Percentiles rank a stretch among this genome's conserved stretches.
Evolutionary conservation across 2,113 vertebrate species (phyloP).

Genomic region (Salvelinus fontinalis): DNA sequence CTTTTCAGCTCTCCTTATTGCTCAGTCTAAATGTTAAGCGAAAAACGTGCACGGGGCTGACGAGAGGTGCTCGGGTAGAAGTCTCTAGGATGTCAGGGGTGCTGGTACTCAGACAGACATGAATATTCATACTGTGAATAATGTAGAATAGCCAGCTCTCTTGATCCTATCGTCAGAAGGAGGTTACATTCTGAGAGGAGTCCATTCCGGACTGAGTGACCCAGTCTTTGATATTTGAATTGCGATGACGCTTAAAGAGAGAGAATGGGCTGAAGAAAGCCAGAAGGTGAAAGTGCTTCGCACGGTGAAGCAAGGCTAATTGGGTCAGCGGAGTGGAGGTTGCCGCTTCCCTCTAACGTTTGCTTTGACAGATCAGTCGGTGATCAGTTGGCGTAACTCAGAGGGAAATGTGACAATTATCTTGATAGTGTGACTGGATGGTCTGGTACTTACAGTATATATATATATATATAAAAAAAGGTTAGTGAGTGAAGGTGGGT

Average conservation of each 20-base stretch:
- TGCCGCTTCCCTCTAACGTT: conserved; percentile 1
- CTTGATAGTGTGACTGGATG: conserved; percentile 25
- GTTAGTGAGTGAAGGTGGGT: conserved; percentile 37
- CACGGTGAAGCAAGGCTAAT: conserved; percentile 52
- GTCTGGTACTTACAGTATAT: conserved; percentile 15
- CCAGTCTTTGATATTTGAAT: background rate
- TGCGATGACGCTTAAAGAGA: conserved; percentile 11
- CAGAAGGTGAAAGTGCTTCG: conserved; percentile 48
- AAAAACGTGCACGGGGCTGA: background rate
- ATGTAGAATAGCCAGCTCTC: background rate
- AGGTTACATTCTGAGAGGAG: background rate
- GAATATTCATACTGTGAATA: background rate
- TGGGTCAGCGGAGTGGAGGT: conserved; percentile 32
- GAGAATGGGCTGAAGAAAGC: conserved; percentile 5
- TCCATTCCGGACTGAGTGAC: too few relatives aligned
- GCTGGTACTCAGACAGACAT: background rate
- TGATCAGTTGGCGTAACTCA: conserved; percentile 56
- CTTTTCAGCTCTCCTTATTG: background rate
- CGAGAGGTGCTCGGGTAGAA: background rate
- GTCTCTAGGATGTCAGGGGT: background rate
- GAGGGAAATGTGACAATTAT: conserved; percentile 34
- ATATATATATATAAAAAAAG: background rate
- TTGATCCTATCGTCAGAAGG: background rate
- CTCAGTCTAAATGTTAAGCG: background rate
- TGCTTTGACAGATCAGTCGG: conserved; percentile 36